Base-by-base conservation (phyloP, 2,113 vertebrate genomes). In the Campylomormyrus tamandua region DNA sequence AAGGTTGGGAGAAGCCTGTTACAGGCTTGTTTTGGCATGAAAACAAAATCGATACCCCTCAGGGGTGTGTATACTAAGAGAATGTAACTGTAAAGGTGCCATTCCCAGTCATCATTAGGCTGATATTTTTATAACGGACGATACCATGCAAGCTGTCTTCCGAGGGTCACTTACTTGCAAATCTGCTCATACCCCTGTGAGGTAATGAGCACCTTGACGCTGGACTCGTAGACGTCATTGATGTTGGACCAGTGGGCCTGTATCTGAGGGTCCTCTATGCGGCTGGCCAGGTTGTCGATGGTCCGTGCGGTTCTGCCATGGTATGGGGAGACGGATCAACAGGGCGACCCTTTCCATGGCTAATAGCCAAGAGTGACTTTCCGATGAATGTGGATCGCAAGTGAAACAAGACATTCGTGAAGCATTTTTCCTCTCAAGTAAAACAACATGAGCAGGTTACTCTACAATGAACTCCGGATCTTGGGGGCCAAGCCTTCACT, bases 221-320 rank as follows among this genome's bases (percentile, higher is more conserved):
- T 99, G 83, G 98, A 99, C 92, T 99, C 98, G 15, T 98, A 99
- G 89, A 99, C 98, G 6, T 99, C 97, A 45, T 98, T 99, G 90
- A 99, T 99, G 92, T 99, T 99, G 87, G 98, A 99, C 98, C 98
- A 99, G 89, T 99, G 98, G 42, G 98, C 98, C 92, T 99, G 98
- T 91, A 99, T 99, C 95, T 99, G 98, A 13, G 98, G 98, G 92
- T 99, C 98, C 89, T 99, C 98, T 17, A 99, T 98, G 9, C 97
- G 97, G 91, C 97, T 98, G 0, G 98, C 98, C 92, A 99, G 95
- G 90, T 96, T 98, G 94, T 99, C 98, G 48, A 99, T 99, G 89
- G 98, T 99, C 35, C 97, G 96, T 8, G 98, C 98, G 4, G 98
- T 97, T 95, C 98, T 99, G 93, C 31, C 4, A 87, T 87, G 89